Base-by-base conservation (phyloP, 2,797 vertebrate genomes). In the Xerus rutilus region DNA sequence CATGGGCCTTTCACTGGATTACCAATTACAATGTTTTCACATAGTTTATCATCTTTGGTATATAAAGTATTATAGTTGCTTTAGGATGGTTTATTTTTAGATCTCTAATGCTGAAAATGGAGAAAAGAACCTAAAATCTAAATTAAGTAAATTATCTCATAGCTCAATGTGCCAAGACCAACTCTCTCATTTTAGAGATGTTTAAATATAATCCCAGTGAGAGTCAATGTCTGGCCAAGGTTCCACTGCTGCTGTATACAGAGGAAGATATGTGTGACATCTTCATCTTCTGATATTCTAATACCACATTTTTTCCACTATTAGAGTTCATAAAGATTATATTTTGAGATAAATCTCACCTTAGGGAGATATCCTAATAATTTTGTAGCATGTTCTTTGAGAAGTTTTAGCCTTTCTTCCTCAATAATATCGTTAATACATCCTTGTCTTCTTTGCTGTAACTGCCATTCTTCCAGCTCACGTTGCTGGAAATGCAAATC, bases 331-430 rank as follows among this genome's bases (percentile, higher is more conserved):
- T 23, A 30, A 67, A 57, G 67, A 43, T 64, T 54, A 89, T 0
- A 83, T n/a, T 4, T 88, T 57, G 32, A 87, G n/a, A 64, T 65
- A 82, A 92, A 92, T 47, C 77, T 94, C 32, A 97, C 99, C 98
- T 99, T 99, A 67, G 99, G 99, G 30, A 99, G 98, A 93, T 99
- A 99, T 35, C 99, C 99, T 62, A 99, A 91, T 82, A 99, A 98
- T 93, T 99, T 98, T 39, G 99, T 98, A 0, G 99, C 99, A 2
- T 99, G 99, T 30, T 98, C 98, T 95, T 99, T 99, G 72, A 99
- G 99, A 86, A 99, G 99, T 93, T 98, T 99, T 97, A 98, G 98
- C 95, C 99, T 99, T 98, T 99, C 99, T 93, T 99, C 99, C 96
- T 99, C 99, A 87, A 99, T 98, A 62, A 99, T 98, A 93, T 98